Conservation (phyloP, 2,113 vertebrate species). For the Menidia beryllina region DNA sequence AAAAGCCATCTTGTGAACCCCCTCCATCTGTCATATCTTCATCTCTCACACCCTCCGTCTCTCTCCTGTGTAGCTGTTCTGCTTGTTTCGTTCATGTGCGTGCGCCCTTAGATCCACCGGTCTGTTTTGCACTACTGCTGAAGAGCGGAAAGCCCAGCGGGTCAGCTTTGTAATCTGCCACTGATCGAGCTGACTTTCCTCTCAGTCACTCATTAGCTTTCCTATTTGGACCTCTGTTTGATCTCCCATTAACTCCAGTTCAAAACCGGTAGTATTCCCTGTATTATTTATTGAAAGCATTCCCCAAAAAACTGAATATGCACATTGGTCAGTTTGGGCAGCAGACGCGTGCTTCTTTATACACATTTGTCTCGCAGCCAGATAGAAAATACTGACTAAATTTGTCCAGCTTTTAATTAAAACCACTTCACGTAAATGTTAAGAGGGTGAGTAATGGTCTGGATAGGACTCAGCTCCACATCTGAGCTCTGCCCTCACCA, state of each 20-base stretch:
- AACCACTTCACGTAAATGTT: no score
- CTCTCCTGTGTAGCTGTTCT: conserved; percentile 33
- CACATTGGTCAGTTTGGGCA: neutral
- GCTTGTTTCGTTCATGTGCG: conserved; percentile 35
- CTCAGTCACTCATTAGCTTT: neutral
- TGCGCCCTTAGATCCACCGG: conserved; percentile 17
- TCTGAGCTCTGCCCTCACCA: conserved; percentile 2
- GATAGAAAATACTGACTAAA: no score
- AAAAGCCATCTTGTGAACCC: conserved; percentile 39
- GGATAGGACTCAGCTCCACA: neutral
- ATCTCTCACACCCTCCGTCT: conserved; percentile 57
- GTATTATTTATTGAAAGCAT: conserved; percentile 14
- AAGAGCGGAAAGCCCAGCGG: conserved; percentile 18
- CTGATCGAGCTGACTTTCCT: conserved; percentile 24
- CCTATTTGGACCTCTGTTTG: neutral
- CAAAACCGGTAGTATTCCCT: neutral
- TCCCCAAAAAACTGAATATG: neutral
- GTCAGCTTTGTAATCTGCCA: conserved; percentile 33
- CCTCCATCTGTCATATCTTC: conserved; percentile 27
- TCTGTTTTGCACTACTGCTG: conserved; percentile 57
- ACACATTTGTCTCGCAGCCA: neutral
- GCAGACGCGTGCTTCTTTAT: neutral
- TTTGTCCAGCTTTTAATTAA: no score
- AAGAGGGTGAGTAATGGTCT: neutral
- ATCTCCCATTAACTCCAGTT: conserved; percentile 7